These are phyloP conservation scores for Oxyura jamaicensis DNA, from an alignment of 2,113 vertebrate genomes.

Conservation along the genomic window DNA sequence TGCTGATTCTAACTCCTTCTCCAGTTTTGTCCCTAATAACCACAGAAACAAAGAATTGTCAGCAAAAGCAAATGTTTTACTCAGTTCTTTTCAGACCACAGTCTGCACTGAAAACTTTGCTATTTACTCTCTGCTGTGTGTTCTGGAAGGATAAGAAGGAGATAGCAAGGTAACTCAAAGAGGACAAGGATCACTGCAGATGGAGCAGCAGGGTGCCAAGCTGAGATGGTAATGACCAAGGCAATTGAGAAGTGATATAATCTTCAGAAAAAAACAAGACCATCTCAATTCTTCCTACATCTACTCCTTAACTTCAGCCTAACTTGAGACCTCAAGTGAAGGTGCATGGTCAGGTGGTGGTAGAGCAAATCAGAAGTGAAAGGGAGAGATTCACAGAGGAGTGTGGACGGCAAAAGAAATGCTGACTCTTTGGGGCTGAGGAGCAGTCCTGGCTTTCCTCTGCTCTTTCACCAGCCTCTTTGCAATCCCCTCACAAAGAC, in stretches of 20 bases:
- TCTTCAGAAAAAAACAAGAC: not conserved
- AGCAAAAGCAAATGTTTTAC: not conserved
- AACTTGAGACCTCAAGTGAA: not conserved
- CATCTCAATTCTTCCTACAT: fast-evolving
- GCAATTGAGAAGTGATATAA: not conserved
- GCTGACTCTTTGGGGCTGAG: not conserved
- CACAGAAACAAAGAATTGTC: not conserved
- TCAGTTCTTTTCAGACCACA: not conserved
- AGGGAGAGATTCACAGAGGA: not conserved
- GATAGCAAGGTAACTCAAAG: not conserved
- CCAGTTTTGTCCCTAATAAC: not conserved
- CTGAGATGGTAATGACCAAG: not conserved
- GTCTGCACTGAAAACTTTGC: not conserved
- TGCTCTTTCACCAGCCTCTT: not conserved
- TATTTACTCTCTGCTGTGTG: not conserved
- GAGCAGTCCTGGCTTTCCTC: not conserved
- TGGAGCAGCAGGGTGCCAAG: not conserved
- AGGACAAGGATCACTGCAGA: not conserved
- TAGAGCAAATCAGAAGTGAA: not conserved
- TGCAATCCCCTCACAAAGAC: not conserved
- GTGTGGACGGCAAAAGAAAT: not conserved
- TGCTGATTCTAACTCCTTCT: not conserved
- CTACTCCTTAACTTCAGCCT: not conserved
- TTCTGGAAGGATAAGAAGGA: not conserved
- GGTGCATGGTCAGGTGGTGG: not conserved